A percentile compares a stretch with the other conserved stretches of the same genome.
phyloP scores from a whole-genome alignment of 2,797 vertebrate genomes.

The Clarias fuscus region DNA sequence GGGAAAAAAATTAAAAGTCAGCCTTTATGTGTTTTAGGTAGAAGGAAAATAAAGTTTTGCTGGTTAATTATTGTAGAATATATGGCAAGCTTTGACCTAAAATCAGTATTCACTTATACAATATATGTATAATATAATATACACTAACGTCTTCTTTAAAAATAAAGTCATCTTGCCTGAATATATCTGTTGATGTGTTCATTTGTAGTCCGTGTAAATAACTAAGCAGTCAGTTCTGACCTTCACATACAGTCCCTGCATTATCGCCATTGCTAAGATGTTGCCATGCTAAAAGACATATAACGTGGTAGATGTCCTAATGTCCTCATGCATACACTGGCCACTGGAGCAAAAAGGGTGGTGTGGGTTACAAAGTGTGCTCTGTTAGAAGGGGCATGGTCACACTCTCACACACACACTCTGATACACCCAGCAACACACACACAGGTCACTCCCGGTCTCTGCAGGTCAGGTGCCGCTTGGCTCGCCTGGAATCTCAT shows the following conservation, averaged over 20 bases:
- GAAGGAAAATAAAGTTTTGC: not conserved
- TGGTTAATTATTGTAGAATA: not conserved
- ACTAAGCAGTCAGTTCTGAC: constrained; percentile 1
- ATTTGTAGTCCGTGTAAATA: not conserved
- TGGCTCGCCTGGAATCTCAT: constrained; percentile 81
- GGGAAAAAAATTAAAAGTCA: not conserved
- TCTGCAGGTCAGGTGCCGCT: constrained; percentile 74
- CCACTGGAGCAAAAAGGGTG: constrained; percentile 42
- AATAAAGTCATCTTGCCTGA: not conserved
- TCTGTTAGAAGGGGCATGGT: constrained; percentile 76
- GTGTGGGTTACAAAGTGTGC: constrained; percentile 62
- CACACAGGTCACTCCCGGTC: constrained; percentile 55
- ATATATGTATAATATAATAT: not conserved
- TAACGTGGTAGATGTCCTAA: constrained; percentile 50
- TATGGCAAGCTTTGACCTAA: not conserved
- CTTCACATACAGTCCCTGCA: constrained; percentile 27
- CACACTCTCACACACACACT: constrained; percentile 58
- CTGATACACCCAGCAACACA: constrained; percentile 27
- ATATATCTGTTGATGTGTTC: not conserved
- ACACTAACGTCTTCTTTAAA: not conserved
- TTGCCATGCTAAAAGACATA: constrained; percentile 38
- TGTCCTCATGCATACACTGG: constrained; percentile 49
- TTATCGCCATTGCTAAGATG: not conserved
- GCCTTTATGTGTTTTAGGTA: not conserved
- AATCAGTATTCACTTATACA: not conserved